Evolutionary conservation across 1,140 invertebrate species (phyloP), one percentile per base, ranked within the genome.

Genomic region (Akabosia matsudoensis): DNA sequence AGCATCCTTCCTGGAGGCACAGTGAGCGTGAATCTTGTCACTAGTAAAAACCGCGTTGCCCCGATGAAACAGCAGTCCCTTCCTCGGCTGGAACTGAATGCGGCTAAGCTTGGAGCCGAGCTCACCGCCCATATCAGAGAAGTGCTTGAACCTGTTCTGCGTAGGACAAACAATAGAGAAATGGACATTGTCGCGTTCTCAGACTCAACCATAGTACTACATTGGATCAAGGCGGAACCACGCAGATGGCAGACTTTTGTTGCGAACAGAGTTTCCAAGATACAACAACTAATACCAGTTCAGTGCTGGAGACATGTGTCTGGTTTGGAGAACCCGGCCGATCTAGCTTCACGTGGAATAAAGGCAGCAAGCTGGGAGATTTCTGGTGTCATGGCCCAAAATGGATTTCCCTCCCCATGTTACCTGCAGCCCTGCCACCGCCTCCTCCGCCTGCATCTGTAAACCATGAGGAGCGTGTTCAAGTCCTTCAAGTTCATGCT

Each of bases 21-120:
- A 7, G 10, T 24, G 4, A 56, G 54, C 4, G 24, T 56, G 10
- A 56, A n/a, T n/a, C n/a, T n/a, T n/a, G n/a, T 56, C 7, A 56
- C 30, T 81, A 83, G 80, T 2, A 82, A 82, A 73, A 79, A 79
- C 0, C 73, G 76, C 26, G 80, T 82, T 0, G 70, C 77, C 2
- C 81, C 81, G n/a, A 37, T 76, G 18, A 77, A 78, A 18, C 74
- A 33, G 4, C 56, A 77, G 0, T 70, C 79, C 31, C 16, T 82
- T 1, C 80, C 81, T 10, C 30, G 82, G 18, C 61, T 82, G 16
- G 82, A 82, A 61, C 78, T 82, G 0, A 81, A 80, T 34, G 82
- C 22, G 31, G 77, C 77, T 2, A 10, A 37, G 26, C 31, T 79
- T 28, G 64, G 77, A 16, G 76, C 77, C 52, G 76, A 79, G 33